phyloP scores from a whole-genome alignment of 1,140 invertebrate species.

The Magallana ariakensis region DNA sequence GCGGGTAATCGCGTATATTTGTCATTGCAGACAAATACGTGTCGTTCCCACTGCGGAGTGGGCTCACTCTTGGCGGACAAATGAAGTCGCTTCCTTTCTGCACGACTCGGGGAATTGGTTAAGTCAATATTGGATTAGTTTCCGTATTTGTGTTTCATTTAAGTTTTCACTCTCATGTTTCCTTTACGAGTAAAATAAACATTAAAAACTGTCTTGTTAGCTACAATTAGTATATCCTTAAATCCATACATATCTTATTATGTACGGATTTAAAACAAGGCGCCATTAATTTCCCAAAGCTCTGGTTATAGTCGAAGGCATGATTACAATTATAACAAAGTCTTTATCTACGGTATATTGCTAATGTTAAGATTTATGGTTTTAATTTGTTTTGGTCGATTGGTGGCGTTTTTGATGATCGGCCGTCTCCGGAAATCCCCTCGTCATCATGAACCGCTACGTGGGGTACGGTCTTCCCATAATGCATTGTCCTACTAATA shows the following conservation, averaged over 20 bases:
- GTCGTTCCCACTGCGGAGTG: not conserved
- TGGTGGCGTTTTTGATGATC: conserved; percentile 1
- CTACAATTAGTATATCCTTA: not conserved
- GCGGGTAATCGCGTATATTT: conserved; percentile 16
- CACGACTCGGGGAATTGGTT: not conserved
- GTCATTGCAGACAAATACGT: conserved; percentile 24
- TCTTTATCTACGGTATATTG: too few species aligned
- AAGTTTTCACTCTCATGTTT: not conserved
- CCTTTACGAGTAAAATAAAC: not conserved
- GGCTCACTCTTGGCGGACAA: not conserved
- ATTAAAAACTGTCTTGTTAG: not conserved
- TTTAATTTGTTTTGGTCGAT: conserved; percentile 29
- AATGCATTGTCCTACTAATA: conserved; percentile 34
- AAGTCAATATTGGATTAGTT: conserved; percentile 2
- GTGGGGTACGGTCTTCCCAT: conserved; percentile 7
- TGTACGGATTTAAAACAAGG: not conserved
- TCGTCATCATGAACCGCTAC: conserved; percentile 12
- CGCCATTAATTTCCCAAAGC: not conserved
- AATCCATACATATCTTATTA: too few species aligned
- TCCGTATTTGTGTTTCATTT: not conserved
- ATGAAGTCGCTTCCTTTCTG: not conserved
- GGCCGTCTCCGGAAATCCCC: not conserved
- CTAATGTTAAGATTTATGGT: not conserved
- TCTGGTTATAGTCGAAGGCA: not conserved
- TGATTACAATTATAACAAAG: too few species aligned